Conservation (phyloP, 2,888 invertebrate species). For the Aporophyla lueneburgensis region DNA sequence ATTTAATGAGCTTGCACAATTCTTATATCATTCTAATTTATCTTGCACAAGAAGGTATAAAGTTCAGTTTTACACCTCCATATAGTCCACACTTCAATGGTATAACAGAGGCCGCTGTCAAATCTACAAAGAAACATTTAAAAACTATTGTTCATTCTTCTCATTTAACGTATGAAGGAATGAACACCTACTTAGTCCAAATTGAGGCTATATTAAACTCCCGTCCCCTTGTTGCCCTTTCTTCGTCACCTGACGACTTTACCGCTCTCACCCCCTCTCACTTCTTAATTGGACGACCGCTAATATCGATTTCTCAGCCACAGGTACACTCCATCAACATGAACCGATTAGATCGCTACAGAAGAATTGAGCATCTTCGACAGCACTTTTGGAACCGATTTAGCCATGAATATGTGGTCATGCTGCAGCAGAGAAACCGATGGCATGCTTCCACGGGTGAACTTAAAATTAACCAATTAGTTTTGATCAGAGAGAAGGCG, state of each 20-base stretch:
- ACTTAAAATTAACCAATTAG: constrained; percentile 4
- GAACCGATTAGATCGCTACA: constrained; percentile 6
- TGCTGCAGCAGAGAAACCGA: neutral
- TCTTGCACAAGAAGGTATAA: constrained; percentile 12
- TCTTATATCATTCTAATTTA: constrained; percentile 22
- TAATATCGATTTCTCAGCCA: constrained; percentile 15
- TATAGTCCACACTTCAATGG: constrained; percentile 16
- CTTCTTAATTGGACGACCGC: constrained; percentile 18
- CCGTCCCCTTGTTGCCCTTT: constrained; percentile 9
- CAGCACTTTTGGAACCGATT: no score
- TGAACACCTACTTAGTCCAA: constrained; percentile 17
- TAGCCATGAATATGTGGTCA: neutral
- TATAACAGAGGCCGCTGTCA: constrained; percentile 9
- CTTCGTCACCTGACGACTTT: constrained; percentile 12
- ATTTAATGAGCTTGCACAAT: constrained; percentile 20
- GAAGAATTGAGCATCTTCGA: constrained; percentile 7
- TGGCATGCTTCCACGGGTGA: constrained; percentile 6
- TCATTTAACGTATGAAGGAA: constrained; percentile 16
- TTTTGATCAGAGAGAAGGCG: neutral
- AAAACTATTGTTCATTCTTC: constrained; percentile 8
- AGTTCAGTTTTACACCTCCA: constrained; percentile 8
- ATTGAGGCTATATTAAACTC: constrained; percentile 21
- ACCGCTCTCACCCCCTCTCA: constrained; percentile 3
- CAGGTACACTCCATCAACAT: constrained; percentile 11
- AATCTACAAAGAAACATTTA: constrained; percentile 1